Evolutionary conservation across 2,797 vertebrate species (phyloP).

Genomic region (Euthynnus affinis): DNA sequence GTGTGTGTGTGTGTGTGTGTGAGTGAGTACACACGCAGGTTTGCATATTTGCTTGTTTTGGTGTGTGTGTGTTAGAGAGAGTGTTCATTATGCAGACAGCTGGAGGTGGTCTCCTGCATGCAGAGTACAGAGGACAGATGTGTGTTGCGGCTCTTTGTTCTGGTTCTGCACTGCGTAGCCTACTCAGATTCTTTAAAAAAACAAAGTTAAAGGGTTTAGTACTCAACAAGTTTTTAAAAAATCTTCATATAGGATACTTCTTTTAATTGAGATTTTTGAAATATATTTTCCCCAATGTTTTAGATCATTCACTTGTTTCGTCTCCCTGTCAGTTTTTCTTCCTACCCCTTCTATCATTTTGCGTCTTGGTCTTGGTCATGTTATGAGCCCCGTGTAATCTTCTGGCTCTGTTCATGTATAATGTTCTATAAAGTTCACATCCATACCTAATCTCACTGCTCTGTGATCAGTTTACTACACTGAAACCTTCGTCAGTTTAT

Average conservation of each 20-base stretch:
- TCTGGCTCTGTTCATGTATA: constrained; percentile 57
- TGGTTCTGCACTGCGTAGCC: constrained; percentile 45
- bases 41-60: constrained; percentile 44
- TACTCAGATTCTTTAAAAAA: constrained; percentile 19
- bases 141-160: constrained; percentile 75
- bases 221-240: neutral
- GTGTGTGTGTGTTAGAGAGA: constrained; percentile 22
- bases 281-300: neutral
- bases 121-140: constrained; percentile 73
- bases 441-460: constrained; percentile 58
- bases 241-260: neutral
- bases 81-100: constrained; percentile 81
- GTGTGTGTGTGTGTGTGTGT: constrained; percentile 8
- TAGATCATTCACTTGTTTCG: constrained; percentile 5
- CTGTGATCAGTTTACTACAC: constrained; percentile 65
- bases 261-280: constrained; percentile 18
- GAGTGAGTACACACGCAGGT: neutral
- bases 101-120: constrained; percentile 80
- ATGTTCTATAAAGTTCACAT: constrained; percentile 66
- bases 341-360: neutral
- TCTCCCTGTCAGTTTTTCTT: constrained; percentile 9
- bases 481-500: constrained; percentile 58
- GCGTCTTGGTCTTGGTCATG: constrained; percentile 34
- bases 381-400: constrained; percentile 67
- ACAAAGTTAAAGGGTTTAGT: constrained; percentile 26